These are phyloP conservation scores for Tribolium freemani DNA, from an alignment of 2,888 invertebrate species.

Conservation along the genomic window DNA sequence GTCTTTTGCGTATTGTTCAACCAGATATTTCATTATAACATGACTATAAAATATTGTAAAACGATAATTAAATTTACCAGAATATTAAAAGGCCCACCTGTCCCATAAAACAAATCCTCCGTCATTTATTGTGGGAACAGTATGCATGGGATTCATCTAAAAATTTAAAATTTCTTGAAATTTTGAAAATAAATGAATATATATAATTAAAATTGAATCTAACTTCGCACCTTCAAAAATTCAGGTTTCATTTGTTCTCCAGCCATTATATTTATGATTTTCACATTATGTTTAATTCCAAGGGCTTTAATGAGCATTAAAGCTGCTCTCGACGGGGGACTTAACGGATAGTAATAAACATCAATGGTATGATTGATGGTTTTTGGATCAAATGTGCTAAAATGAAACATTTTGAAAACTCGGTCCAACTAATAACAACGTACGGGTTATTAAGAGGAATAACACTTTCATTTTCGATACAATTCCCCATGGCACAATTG, in stretches of 20 bases:
- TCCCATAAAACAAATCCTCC: conserved; percentile 80
- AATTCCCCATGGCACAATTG: conserved; percentile 60
- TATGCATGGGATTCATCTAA: conserved; percentile 81
- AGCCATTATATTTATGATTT: conserved; percentile 72
- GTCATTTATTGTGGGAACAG: conserved; percentile 80
- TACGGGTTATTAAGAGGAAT: conserved; percentile 59
- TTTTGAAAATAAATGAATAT: conserved; percentile 19
- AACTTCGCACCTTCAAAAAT: conserved; percentile 73
- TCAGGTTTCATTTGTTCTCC: conserved; percentile 78
- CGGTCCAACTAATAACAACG: conserved; percentile 24
- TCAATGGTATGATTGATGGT: conserved; percentile 67
- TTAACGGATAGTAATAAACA: conserved; percentile 76
- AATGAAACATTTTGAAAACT: conserved; percentile 8
- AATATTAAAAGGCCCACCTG: conserved; percentile 68
- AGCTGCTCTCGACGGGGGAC: conserved; percentile 75
- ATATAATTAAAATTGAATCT: too few relatives aligned
- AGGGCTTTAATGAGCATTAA: conserved; percentile 76
- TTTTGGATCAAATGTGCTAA: conserved; percentile 54
- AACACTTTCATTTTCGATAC: conserved; percentile 64
- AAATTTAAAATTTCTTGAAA: conserved; percentile 51
- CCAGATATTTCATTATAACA: conserved; percentile 77
- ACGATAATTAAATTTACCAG: neutral
- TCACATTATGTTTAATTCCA: conserved; percentile 77
- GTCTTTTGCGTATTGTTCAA: conserved; percentile 76
- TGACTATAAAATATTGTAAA: conserved; percentile 69